These are phyloP conservation scores for Caenorhabditis imperialis DNA, from an alignment of 2,888 invertebrate species.

Conservation along the genomic window DNA sequence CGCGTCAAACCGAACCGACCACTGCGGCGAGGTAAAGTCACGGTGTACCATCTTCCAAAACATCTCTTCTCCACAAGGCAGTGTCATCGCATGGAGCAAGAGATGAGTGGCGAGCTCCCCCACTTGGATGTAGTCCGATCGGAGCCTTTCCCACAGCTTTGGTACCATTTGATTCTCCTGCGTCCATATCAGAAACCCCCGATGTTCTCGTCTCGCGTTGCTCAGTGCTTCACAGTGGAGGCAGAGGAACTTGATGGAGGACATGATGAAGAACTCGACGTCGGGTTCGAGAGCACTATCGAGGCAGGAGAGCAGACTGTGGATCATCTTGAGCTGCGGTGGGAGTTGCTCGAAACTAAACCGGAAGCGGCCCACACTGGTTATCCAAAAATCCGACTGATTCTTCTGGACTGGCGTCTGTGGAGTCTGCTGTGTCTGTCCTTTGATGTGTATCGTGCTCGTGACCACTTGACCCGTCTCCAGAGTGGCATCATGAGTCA, in stretches of 20 bases:
- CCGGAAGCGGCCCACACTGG: slow-evolving; percentile 91
- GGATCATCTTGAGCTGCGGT: slow-evolving; percentile 92
- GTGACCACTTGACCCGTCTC: slow-evolving; percentile 86
- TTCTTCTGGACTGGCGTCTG: slow-evolving; percentile 44
- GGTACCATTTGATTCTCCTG: slow-evolving; percentile 93
- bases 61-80: slow-evolving; percentile 93
- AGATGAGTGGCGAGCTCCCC: slow-evolving; percentile 93
- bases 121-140: slow-evolving; percentile 81
- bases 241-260: slow-evolving; percentile 90
- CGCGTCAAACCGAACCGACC: slow-evolving; percentile 91
- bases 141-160: slow-evolving; percentile 82
- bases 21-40: slow-evolving; percentile 91
- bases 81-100: slow-evolving; percentile 92
- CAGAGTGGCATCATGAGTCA: slow-evolving; percentile 87
- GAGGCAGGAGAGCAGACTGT: slow-evolving; percentile 86
- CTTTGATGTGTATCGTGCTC: slow-evolving; percentile 83
- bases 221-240: slow-evolving; percentile 93
- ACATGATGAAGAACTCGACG: slow-evolving; percentile 91
- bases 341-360: slow-evolving; percentile 91
- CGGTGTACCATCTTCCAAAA: slow-evolving; percentile 96
- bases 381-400: slow-evolving; percentile 86
- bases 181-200: slow-evolving; percentile 75
- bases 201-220: slow-evolving; percentile 88
- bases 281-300: slow-evolving; percentile 85
- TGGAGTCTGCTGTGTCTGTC: slow-evolving; percentile 38